A percentile compares a stretch with the other conserved stretches of the same genome.
phyloP scores from a whole-genome alignment of 2,888 invertebrate genomes.

The Hecatera dysodea region DNA sequence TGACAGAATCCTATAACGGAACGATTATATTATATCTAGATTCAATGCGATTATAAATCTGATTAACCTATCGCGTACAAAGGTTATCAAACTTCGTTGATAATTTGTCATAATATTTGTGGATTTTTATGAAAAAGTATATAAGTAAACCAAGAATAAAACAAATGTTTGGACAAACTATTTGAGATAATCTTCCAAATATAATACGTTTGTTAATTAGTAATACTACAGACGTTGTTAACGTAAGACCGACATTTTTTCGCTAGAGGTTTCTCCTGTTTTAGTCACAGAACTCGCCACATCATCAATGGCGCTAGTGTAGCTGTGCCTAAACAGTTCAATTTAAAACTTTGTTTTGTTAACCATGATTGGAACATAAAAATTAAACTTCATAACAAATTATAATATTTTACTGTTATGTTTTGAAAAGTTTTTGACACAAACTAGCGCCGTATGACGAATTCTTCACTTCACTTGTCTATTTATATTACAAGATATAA shows the following conservation, averaged over 20 bases:
- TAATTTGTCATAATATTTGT: conserved; percentile 43
- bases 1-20: conserved; percentile 30
- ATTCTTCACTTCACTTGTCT: conserved; percentile 29
- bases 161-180: conserved; percentile 54
- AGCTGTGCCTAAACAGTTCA: neutral
- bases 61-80: conserved; percentile 44
- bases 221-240: conserved; percentile 54
- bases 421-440: conserved; percentile 13
- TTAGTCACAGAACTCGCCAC: conserved; percentile 38
- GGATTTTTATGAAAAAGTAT: conserved; percentile 28
- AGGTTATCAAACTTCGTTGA: conserved; percentile 50
- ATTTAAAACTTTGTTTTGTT: conserved; percentile 18
- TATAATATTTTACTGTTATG: conserved; percentile 13
- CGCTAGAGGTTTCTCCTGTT: conserved; percentile 21
- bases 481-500: conserved; percentile 60
- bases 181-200: conserved; percentile 63
- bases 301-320: conserved; percentile 34
- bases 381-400: neutral
- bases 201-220: conserved; percentile 38
- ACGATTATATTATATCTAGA: conserved; percentile 36
- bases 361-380: conserved; percentile 16
- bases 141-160: conserved; percentile 28
- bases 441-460: conserved; percentile 43
- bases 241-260: conserved; percentile 23
- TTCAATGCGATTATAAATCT: conserved; percentile 51